Base-by-base conservation (phyloP, 1,140 invertebrate genomes). In the Drosophila lini region DNA sequence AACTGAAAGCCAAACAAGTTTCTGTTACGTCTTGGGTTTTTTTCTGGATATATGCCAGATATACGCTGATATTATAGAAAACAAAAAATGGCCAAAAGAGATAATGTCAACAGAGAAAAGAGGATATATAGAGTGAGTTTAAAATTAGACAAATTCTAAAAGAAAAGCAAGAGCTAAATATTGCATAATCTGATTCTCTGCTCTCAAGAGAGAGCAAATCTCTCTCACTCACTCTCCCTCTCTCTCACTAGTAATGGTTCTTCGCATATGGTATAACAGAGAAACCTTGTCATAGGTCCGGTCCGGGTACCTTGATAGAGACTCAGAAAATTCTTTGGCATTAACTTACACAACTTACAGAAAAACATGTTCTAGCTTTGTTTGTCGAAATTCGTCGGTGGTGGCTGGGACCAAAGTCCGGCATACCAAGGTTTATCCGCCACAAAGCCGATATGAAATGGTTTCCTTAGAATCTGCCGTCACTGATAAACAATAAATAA, bases 211-310 rank as follows among this genome's bases (percentile, higher is more conserved):
- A 25, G 22, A 9, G 13, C 1, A 1, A 31, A 5, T 40, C 52
- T 9, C 19, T 22, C 1, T 36, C 40, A 55, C 32, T 34, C 32
- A 22, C n/a, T 28, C 58, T 42, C 19, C 53, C 57, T 52, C 22
- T 57, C 11, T 42, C n/a, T 22, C 50, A n/a, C 36, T 38, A 16
- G n/a, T 5, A 10, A 38, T 59, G 25, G 25, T 28, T 28, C 25
- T 28, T 28, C 25, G 5, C 25, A 28, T 28, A 28, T 67, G 19
- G 44, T 52, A 47, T 50, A 15, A 13, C 15, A 53, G 65, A 64
- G 50, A 74, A 53, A 48, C 41, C 71, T 85, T 85, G 70, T 28
- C 55, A 50, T 82, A 85, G 82, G 82, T 85, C 81, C 82, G 58
- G n/a, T 85, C 81, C 82, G 58, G n/a, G 64, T 11, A 52, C 42